These are phyloP conservation scores for Nowickia ferox DNA, from an alignment of 2,888 invertebrate species.

Conservation along the genomic window DNA sequence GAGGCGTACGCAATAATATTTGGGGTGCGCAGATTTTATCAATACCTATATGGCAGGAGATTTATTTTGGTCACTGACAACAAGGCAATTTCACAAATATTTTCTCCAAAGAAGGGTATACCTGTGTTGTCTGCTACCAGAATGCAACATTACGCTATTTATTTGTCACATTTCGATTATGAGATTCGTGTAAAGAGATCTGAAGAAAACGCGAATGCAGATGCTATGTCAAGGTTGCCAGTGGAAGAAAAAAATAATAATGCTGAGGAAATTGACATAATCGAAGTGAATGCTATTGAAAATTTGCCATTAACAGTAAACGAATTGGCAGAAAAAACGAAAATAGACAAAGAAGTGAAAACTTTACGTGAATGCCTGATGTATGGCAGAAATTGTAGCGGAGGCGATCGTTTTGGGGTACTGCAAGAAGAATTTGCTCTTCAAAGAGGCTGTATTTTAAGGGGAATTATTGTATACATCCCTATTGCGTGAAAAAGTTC, in stretches of 20 bases:
- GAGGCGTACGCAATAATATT: not conserved
- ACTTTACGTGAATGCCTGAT: constrained; percentile 7
- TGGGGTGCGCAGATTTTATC: not conserved
- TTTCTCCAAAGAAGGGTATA: constrained; percentile 65
- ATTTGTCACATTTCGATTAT: constrained; percentile 58
- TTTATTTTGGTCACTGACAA: constrained; percentile 79
- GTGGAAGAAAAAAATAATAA: not conserved
- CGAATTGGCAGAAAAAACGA: constrained; percentile 14
- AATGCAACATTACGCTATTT: no score
- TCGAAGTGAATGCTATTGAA: constrained; percentile 40
- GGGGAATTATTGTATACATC: constrained; percentile 26
- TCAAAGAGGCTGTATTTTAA: constrained; percentile 25
- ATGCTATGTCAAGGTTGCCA: constrained; percentile 59
- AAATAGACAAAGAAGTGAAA: constrained; percentile 12
- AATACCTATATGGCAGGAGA: constrained; percentile 76
- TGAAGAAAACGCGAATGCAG: constrained; percentile 58
- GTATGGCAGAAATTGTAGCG: constrained; percentile 10
- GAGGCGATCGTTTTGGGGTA: constrained; percentile 11
- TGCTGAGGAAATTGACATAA: constrained; percentile 51
- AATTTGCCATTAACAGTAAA: constrained; percentile 37
- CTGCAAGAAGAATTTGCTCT: constrained; percentile 18
- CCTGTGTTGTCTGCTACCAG: constrained; percentile 50
- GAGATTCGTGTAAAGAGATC: constrained; percentile 59
- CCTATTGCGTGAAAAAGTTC: constrained; percentile 1
- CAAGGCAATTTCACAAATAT: constrained; percentile 68